Evolutionary conservation across 2,888 invertebrate genomes (phyloP).

Genomic region (Adela reaumurella): DNA sequence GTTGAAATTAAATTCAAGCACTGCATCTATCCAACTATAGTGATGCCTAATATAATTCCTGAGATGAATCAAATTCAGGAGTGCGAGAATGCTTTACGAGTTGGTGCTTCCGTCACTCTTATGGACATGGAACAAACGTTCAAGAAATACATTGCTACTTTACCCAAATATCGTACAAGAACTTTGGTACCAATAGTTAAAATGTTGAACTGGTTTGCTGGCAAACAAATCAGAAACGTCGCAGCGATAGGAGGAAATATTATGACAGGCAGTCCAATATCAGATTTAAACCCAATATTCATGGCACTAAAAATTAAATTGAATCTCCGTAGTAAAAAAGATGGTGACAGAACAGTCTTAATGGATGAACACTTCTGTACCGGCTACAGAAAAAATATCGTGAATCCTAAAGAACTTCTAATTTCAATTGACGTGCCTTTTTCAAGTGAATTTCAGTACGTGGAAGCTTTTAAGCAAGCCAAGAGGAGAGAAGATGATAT

Average conservation of each 20-base stretch:
- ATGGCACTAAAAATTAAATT: constrained; percentile 79
- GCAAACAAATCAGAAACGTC: constrained; percentile 94
- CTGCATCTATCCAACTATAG: constrained; percentile 68
- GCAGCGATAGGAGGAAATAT: constrained; percentile 92
- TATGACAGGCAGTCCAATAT: constrained; percentile 94
- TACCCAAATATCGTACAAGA: constrained; percentile 61
- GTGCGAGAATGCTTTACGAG: constrained; percentile 55
- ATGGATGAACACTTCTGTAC: constrained; percentile 79
- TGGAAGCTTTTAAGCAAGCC: constrained; percentile 79
- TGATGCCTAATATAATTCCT: constrained; percentile 82
- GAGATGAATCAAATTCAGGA: constrained; percentile 65
- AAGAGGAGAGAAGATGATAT: constrained; percentile 86
- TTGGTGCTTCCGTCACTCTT: constrained; percentile 83
- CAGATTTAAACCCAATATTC: constrained; percentile 90
- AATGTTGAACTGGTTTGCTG: constrained; percentile 94
- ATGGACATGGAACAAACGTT: constrained; percentile 69
- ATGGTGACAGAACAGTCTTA: constrained; percentile 54
- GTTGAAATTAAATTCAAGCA: constrained; percentile 83
- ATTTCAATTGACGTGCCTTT: constrained; percentile 71
- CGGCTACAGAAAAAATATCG: constrained; percentile 72
- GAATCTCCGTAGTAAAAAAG: constrained; percentile 56
- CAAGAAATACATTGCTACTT: constrained; percentile 51
- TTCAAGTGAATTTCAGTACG: constrained; percentile 63
- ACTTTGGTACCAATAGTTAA: constrained; percentile 67
- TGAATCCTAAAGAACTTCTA: constrained; percentile 69